Conservation (phyloP, 2,113 vertebrate species). For the Hylia prasina region DNA sequence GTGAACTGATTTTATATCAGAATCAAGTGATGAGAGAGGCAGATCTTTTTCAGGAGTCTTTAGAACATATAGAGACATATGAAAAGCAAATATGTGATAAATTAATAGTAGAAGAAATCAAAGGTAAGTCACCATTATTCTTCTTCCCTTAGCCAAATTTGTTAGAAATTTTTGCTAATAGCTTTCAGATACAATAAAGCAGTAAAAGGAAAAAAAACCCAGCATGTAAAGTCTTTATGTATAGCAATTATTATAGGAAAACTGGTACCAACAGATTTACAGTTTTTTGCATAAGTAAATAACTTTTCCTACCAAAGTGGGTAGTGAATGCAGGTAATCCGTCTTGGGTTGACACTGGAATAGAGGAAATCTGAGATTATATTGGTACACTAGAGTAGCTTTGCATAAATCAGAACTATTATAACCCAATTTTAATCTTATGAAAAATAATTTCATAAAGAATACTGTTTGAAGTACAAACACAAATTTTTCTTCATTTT, state of each 20-base stretch:
- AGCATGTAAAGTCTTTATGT: not conserved
- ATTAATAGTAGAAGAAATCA: constrained; percentile 77
- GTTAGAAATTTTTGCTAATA: not conserved
- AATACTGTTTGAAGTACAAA: not conserved
- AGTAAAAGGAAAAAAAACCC: not conserved
- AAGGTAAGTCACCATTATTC: constrained; percentile 54
- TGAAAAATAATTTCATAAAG: not conserved
- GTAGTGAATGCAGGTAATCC: not conserved
- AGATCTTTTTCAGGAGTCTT: constrained; percentile 75
- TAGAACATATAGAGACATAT: constrained; percentile 77
- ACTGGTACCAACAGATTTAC: not conserved
- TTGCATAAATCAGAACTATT: not conserved
- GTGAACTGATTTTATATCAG: constrained; percentile 78
- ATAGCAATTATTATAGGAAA: not conserved
- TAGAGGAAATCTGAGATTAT: not conserved
- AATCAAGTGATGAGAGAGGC: constrained; percentile 82
- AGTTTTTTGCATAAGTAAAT: not conserved
- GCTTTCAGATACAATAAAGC: not conserved
- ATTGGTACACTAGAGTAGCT: not conserved
- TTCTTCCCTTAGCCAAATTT: not conserved
- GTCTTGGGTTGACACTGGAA: not conserved
- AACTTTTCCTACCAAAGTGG: not conserved
- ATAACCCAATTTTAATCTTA: not conserved
- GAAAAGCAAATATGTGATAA: constrained; percentile 81
- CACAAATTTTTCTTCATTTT: not conserved